Base-by-base conservation (phyloP, 2,888 invertebrate species). In the Ochropleura leucogaster region DNA sequence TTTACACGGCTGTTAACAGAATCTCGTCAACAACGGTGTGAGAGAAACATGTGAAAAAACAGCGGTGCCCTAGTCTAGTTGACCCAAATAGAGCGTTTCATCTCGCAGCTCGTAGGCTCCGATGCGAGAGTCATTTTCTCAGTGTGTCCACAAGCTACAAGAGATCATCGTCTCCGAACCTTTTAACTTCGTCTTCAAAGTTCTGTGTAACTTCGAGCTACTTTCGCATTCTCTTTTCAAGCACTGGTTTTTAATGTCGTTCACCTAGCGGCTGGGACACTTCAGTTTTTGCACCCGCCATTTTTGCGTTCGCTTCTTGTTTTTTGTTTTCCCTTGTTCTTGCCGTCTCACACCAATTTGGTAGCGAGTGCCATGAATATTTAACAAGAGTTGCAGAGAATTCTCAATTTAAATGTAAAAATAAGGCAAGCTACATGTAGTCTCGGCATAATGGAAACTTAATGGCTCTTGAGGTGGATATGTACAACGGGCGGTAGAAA, bases 1-100 rank as follows among this genome's bases (percentile, higher is more conserved):
- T 80, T 83, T 87, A 77, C 77, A 82, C 76, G 71, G 74, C 70
- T 79, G 74, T 77, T 83, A 83, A 86, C 81, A 85, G 80, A 77
- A 80, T 80, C 74, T 77, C 80, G 73, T 84, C 78, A 83, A 80
- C 80, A 76, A 80, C 76, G 80, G 79, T 76, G 81, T 73, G 78
- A 82, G 82, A 77, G 79, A 72, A 84, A 83, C 80, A 87, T 85
- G 87, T 84, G 82, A 86, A 86, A 88, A 88, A 88, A 83, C 84
- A 84, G 72, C 79, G 84, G 86, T 87, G 86, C 81, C 85, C 86
- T 79, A 83, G 88, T 88, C 76, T 87, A 90, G 92, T 90, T 94
- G 94, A 94, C 94, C 94, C 86, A 93, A 90, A 94, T 93, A 91
- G 77, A 85, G 82, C 79, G 86, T 88, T 91, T 87, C 90, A 90